These are phyloP conservation scores for Punctoribates punctum DNA, from an alignment of 2,888 invertebrate species.

Conservation along the genomic window DNA sequence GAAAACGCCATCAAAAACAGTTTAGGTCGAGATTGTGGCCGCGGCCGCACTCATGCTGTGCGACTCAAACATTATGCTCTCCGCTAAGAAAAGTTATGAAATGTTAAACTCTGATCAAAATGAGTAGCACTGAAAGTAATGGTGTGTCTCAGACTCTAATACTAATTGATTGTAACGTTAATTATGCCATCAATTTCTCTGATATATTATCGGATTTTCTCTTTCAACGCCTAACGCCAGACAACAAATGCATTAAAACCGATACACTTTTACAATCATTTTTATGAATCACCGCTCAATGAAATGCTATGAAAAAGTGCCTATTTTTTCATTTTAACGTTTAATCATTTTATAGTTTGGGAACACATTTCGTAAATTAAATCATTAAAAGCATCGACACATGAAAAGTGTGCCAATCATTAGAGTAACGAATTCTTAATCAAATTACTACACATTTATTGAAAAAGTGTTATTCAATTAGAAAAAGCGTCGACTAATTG, in stretches of 20 bases:
- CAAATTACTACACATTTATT: not conserved
- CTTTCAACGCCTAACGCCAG: conserved; percentile 15
- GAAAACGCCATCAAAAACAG: conserved; percentile 22
- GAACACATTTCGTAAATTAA: not conserved
- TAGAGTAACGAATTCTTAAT: not conserved
- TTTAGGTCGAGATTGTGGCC: conserved; percentile 25
- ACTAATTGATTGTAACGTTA: conserved; percentile 32
- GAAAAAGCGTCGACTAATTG: not conserved
- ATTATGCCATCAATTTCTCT: conserved; percentile 28
- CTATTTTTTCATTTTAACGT: not conserved
- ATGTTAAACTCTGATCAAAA: not conserved
- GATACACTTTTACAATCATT: not conserved
- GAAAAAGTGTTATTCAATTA: not conserved
- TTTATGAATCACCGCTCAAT: conserved; percentile 7
- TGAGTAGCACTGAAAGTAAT: not conserved
- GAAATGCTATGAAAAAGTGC: not conserved
- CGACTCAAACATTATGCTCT: not conserved
- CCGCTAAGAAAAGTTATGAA: not conserved
- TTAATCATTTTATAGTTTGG: not conserved
- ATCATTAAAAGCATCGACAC: not conserved
- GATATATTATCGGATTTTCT: conserved; percentile 18
- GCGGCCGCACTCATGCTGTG: conserved; percentile 22
- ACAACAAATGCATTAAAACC: conserved; percentile 2
- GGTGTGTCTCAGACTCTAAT: conserved; percentile 12
- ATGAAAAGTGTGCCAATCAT: not conserved